Conservation (phyloP, 92 coral and sea anemone genomes). For the Epizoanthus rinbou region DNA sequence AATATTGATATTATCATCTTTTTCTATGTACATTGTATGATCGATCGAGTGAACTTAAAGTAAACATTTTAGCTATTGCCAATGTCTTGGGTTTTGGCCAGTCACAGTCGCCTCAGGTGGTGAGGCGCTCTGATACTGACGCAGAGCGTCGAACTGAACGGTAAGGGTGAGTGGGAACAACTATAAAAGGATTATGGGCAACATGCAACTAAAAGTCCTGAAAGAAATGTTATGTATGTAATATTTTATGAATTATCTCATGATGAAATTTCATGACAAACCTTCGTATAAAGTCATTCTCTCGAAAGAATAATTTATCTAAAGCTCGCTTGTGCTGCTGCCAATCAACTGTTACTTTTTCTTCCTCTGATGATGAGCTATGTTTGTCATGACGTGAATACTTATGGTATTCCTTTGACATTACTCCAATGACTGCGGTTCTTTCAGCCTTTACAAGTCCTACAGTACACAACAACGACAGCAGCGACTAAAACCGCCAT, state of each 20-base stretch:
- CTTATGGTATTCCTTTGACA: background rate
- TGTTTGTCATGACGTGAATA: slow-evolving; percentile 25
- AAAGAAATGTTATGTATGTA: too few species aligned
- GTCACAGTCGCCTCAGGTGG: too few species aligned
- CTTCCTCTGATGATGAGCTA: slow-evolving; percentile 40
- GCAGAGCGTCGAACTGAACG: too few species aligned
- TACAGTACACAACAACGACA: background rate
- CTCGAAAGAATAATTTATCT: slow-evolving; percentile 83
- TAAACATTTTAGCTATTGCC: too few species aligned
- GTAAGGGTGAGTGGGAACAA: too few species aligned
- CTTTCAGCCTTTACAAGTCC: background rate
- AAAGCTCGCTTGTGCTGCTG: slow-evolving; percentile 69
- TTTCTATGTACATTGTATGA: too few species aligned
- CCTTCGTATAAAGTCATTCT: slow-evolving; percentile 87
- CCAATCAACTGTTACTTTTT: slow-evolving; percentile 66
- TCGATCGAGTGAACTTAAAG: too few species aligned
- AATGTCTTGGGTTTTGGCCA: too few species aligned
- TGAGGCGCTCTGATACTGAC: too few species aligned
- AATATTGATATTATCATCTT: too few species aligned
- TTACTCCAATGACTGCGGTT: background rate
- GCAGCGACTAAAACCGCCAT: slow-evolving; percentile 43
- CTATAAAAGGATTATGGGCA: too few species aligned
- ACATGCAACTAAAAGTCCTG: too few species aligned
- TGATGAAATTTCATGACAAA: slow-evolving; percentile 18
- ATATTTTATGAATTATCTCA: background rate